These are phyloP conservation scores for Hypocryptadius cinnamomeus DNA, from an alignment of 2,113 vertebrate genomes.

Conservation along the genomic window DNA sequence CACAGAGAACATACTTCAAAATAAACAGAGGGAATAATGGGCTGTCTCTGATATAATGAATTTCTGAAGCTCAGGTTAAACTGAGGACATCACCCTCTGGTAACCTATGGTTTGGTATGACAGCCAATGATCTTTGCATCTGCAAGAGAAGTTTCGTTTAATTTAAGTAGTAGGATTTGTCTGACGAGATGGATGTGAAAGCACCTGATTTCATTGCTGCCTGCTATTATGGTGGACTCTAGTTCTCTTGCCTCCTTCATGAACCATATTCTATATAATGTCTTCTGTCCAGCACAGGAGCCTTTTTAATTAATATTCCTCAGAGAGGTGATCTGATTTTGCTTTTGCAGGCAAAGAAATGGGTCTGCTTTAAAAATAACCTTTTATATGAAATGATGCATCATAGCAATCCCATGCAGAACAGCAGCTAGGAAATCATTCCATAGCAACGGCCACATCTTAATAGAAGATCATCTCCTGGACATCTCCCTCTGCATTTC, in stretches of 20 bases:
- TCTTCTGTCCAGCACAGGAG: slow-evolving; percentile 12
- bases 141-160: not conserved
- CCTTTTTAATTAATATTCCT: slow-evolving; percentile 15
- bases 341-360: slow-evolving; percentile 23
- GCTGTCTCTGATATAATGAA: not conserved
- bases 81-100: not conserved
- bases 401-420: not conserved
- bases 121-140: not conserved
- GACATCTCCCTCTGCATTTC: slow-evolving; percentile 50
- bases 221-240: not conserved
- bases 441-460: slow-evolving; percentile 45
- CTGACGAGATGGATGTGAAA: not conserved
- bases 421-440: slow-evolving; percentile 8
- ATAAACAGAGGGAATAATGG: not conserved
- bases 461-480: slow-evolving; percentile 44
- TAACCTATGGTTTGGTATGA: not conserved
- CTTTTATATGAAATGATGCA: slow-evolving; percentile 15
- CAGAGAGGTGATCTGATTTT: slow-evolving; percentile 51
- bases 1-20: not conserved
- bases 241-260: not conserved
- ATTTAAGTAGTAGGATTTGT: not conserved
- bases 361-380: slow-evolving; percentile 42
- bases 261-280: not conserved
- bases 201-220: not conserved
- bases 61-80: not conserved